Evolutionary conservation across 2,113 vertebrate species (phyloP).

Genomic region (Arothron firmamentum): DNA sequence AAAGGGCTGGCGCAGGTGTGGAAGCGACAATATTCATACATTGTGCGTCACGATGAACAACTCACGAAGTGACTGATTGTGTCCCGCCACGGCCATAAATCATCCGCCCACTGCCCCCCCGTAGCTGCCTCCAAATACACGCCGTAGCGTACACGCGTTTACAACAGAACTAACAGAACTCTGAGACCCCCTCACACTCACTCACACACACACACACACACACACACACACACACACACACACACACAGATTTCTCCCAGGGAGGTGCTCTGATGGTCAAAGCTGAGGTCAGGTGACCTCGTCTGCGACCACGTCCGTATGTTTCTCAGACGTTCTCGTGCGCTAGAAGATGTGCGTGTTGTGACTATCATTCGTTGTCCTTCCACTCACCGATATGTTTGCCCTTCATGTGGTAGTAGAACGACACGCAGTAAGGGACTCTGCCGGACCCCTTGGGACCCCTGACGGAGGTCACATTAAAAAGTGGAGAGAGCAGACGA

Average conservation of each 20-base stretch:
- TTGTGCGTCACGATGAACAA: slow-evolving; percentile 69
- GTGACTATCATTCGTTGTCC: background rate
- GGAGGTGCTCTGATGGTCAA: slow-evolving; percentile 16
- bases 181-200: slow-evolving; percentile 20
- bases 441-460: slow-evolving; percentile 78
- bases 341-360: background rate
- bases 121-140: slow-evolving; percentile 35
- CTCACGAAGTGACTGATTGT: slow-evolving; percentile 67
- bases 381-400: slow-evolving; percentile 92
- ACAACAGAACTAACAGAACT: slow-evolving; percentile 29
- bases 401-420: slow-evolving; percentile 98
- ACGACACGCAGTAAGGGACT: slow-evolving; percentile 92
- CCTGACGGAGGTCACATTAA: slow-evolving; percentile 81
- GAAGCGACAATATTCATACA: slow-evolving; percentile 50
- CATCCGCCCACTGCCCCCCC: slow-evolving; percentile 60
- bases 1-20: slow-evolving; percentile 14
- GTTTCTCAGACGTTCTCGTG: background rate
- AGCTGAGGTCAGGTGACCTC: slow-evolving; percentile 3
- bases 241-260: slow-evolving; percentile 1
- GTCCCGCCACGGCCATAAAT: slow-evolving; percentile 61
- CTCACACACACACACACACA: slow-evolving; percentile 1
- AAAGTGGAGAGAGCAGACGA: slow-evolving; percentile 89
- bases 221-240: background rate
- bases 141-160: background rate
- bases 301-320: no score